Percentiles rank a stretch among this genome's conserved stretches.
These are phyloP conservation scores for Coptodon bakossiorum DNA, from an alignment of 2,113 vertebrate species.

Conservation along the genomic window DNA sequence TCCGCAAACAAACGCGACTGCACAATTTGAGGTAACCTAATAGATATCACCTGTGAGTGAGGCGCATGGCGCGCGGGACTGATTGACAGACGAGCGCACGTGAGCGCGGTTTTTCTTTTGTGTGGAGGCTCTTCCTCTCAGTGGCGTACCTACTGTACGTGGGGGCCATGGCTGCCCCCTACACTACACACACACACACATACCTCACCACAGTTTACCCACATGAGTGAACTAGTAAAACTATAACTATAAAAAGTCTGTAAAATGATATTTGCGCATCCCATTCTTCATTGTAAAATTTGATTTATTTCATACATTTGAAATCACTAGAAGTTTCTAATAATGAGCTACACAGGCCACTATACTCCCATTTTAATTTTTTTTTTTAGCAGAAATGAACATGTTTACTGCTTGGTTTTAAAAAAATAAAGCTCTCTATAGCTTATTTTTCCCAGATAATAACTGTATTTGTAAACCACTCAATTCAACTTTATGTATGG, in stretches of 20 bases:
- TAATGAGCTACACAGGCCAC: not conserved
- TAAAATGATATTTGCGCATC: not conserved
- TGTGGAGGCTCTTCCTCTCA: not conserved
- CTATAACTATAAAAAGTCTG: not conserved
- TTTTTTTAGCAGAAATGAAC: not conserved
- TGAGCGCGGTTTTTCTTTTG: conserved; percentile 3
- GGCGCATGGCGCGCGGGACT: conserved; percentile 6
- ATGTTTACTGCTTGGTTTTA: not conserved
- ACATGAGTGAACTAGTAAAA: not conserved
- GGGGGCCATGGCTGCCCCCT: not conserved
- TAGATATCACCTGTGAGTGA: conserved; percentile 57
- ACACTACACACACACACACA: not conserved
- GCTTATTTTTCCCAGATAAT: not conserved
- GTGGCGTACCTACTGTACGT: conserved; percentile 10
- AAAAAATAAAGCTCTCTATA: not conserved
- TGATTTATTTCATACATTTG: not conserved
- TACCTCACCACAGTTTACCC: not conserved
- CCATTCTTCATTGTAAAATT: not conserved
- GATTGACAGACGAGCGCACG: conserved; percentile 42
- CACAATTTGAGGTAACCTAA: conserved; percentile 25
- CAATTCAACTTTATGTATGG: not conserved
- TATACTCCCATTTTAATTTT: not conserved
- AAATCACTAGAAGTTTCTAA: not conserved
- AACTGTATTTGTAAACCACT: not conserved
- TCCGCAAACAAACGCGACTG: not conserved